Evolutionary conservation across 2,888 invertebrate genomes (phyloP).

Genomic region (Anarsia innoxiella): DNA sequence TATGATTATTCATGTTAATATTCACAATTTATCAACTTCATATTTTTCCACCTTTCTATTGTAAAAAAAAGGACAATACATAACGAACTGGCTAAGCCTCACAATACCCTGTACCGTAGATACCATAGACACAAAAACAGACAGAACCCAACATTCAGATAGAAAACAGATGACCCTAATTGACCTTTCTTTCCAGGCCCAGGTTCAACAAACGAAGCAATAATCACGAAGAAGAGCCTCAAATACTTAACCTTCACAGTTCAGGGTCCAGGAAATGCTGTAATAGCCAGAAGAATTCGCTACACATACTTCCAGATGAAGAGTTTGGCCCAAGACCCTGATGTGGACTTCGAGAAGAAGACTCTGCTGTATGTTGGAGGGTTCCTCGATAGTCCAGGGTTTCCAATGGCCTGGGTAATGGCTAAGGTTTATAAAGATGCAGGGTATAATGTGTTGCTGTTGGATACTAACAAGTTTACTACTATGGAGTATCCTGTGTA

Average conservation of each 20-base stretch:
- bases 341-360: conserved; percentile 35
- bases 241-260: conserved; percentile 34
- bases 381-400: conserved; percentile 40
- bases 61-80: too few relatives aligned
- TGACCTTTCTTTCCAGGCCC: conserved; percentile 43
- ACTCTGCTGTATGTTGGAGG: conserved; percentile 48
- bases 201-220: conserved; percentile 31
- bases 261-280: conserved; percentile 21
- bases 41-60: too few relatives aligned
- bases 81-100: too few relatives aligned
- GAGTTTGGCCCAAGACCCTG: conserved; percentile 32
- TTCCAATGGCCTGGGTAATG: conserved; percentile 25
- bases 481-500: conserved; percentile 46
- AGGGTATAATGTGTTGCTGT: conserved; percentile 41
- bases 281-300: conserved; percentile 21
- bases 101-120: too few relatives aligned
- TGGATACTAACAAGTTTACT: conserved; percentile 42
- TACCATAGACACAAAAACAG: too few relatives aligned
- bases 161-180: too few relatives aligned
- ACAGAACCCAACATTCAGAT: too few relatives aligned
- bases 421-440: conserved; percentile 32
- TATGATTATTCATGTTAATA: too few relatives aligned
- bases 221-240: conserved; percentile 38
- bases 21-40: too few relatives aligned
- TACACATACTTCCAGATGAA: conserved; percentile 46